Percentiles rank a stretch among this genome's conserved stretches.
Evolutionary conservation across 2,888 invertebrate species (phyloP).

Genomic region (Sialis lutaria): DNA sequence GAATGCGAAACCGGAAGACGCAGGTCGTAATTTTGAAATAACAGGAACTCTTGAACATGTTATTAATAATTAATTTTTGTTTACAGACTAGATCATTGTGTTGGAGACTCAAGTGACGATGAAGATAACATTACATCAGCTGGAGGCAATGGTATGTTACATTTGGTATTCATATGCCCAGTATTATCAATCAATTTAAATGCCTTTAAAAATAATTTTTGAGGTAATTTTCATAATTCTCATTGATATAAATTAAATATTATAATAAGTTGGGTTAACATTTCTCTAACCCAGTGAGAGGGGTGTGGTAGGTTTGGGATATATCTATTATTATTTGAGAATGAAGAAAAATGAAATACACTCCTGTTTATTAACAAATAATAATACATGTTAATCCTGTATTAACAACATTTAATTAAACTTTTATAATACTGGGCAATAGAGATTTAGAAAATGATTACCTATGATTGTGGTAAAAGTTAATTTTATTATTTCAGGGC

Average conservation of each 20-base stretch:
- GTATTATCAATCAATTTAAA: no score
- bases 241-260: no score
- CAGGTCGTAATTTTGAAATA: not conserved
- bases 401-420: not conserved
- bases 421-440: not conserved
- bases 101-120: constrained; percentile 5
- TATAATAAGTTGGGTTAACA: no score
- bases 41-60: not conserved
- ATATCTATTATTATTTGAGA: no score
- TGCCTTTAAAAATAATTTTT: no score
- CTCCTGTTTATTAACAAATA: no score
- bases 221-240: no score
- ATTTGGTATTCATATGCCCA: no score
- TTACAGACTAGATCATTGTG: constrained; percentile 4
- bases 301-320: no score
- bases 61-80: not conserved
- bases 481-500: constrained; percentile 12
- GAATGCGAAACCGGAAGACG: constrained; percentile 5
- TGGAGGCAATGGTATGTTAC: not conserved
- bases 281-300: no score
- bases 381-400: no score
- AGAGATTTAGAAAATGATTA: not conserved
- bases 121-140: constrained; percentile 2
- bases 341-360: no score
- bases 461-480: not conserved